Evolutionary conservation across 2,797 vertebrate genomes (phyloP).

Genomic region (Cetoscarus ocellatus): DNA sequence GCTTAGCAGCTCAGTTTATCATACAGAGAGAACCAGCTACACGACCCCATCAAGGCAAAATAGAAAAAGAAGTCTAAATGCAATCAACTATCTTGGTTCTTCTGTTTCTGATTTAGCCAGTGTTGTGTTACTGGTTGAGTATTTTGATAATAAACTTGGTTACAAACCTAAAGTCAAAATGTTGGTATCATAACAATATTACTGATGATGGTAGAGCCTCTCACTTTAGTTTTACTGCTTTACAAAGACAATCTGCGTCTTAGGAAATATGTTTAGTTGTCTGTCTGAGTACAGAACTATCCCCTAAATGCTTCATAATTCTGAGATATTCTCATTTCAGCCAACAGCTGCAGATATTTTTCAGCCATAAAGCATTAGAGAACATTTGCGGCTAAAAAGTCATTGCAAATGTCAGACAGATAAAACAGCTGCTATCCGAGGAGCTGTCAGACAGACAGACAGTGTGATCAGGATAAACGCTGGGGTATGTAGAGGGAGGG

Average conservation of each 20-base stretch:
- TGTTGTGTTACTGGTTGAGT: too few relatives aligned
- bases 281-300: slow-evolving; percentile 13
- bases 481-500: slow-evolving; percentile 24
- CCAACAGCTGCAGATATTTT: slow-evolving; percentile 48
- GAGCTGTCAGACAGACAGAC: slow-evolving; percentile 57
- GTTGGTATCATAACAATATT: not conserved
- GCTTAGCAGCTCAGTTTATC: too few relatives aligned
- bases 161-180: too few relatives aligned
- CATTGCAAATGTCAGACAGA: slow-evolving; percentile 74
- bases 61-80: too few relatives aligned
- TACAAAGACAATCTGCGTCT: slow-evolving; percentile 15
- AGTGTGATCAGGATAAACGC: slow-evolving; percentile 53
- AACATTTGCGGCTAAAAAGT: slow-evolving; percentile 63
- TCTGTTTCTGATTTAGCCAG: too few relatives aligned
- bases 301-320: slow-evolving; percentile 39
- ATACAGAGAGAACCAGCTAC: too few relatives aligned
- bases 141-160: too few relatives aligned
- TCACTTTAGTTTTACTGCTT: slow-evolving; percentile 7
- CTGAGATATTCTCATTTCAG: slow-evolving; percentile 40
- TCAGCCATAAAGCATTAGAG: slow-evolving; percentile 48
- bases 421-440: slow-evolving; percentile 57
- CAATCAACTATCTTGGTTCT: too few relatives aligned
- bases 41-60: too few relatives aligned
- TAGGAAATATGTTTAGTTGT: slow-evolving; percentile 2
- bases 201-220: slow-evolving; percentile 22